A percentile compares a stretch with the other conserved stretches of the same genome.
Conservation (phyloP, 2,113 vertebrate genomes). For the Pogona vitticeps region DNA sequence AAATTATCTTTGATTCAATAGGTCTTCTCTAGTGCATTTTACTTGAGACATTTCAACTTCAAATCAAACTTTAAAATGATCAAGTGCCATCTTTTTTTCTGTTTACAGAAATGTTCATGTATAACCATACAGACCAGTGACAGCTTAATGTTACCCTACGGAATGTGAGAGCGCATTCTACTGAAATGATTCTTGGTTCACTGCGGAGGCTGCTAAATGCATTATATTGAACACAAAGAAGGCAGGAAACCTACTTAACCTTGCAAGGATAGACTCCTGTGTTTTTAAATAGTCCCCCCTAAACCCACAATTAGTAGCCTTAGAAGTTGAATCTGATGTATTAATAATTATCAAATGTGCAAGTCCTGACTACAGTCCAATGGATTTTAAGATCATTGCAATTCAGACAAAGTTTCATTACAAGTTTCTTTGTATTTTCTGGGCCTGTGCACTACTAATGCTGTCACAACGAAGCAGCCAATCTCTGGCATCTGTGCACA, state of each 20-base stretch:
- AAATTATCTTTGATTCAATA: no score
- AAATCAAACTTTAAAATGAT: neutral
- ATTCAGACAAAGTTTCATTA: neutral
- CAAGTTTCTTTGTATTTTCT: neutral
- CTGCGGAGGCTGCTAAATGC: no score
- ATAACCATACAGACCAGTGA: neutral
- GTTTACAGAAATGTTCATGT: neutral
- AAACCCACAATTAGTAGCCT: neutral
- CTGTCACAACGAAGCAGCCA: neutral
- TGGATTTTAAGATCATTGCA: neutral
- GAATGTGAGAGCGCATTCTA: neutral
- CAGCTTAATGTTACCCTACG: neutral
- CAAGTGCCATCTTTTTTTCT: neutral
- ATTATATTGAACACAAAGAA: neutral
- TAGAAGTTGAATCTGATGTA: constrained; percentile 2
- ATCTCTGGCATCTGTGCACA: neutral
- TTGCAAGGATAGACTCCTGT: neutral
- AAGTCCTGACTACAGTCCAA: neutral
- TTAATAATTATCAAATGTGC: neutral
- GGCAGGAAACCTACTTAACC: neutral
- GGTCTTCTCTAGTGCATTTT: no score
- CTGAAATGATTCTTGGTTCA: neutral
- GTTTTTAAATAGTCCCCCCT: neutral
- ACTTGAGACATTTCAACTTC: neutral
- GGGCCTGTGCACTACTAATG: neutral